These are phyloP conservation scores for Darevskia mixta DNA, from an alignment of 2,797 vertebrate genomes.

Conservation along the genomic window DNA sequence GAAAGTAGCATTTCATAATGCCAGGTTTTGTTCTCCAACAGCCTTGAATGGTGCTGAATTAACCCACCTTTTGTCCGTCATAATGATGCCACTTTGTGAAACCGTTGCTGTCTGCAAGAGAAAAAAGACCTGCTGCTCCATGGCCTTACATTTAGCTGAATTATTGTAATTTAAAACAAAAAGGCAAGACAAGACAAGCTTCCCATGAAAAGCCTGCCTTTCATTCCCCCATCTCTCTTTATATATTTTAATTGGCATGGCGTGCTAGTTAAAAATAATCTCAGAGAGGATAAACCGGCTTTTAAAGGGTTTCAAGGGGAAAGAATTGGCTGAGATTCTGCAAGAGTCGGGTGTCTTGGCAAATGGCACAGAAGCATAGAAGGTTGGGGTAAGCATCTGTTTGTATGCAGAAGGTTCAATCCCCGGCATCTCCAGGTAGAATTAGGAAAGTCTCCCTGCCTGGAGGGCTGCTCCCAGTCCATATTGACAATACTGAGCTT, in stretches of 20 bases:
- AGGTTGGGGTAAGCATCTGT: too few species aligned
- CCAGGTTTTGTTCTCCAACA: accelerated
- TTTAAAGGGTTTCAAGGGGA: not conserved
- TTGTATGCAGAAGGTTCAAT: too few species aligned
- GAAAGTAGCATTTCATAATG: accelerated
- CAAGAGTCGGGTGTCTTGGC: too few species aligned
- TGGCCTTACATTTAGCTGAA: not conserved
- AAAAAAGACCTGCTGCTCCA: accelerated
- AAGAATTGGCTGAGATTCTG: not conserved
- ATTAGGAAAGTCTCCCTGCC: too few species aligned
- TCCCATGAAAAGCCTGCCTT: accelerated
- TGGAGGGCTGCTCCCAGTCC: too few species aligned
- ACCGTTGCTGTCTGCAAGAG: accelerated
- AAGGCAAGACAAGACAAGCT: not conserved
- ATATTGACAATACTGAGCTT: too few species aligned
- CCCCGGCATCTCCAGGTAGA: too few species aligned
- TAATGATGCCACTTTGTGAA: not conserved
- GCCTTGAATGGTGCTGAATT: not conserved
- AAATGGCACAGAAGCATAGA: too few species aligned
- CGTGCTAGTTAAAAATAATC: not conserved
- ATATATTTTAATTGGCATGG: accelerated
- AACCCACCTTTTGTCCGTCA: accelerated
- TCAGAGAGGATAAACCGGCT: accelerated
- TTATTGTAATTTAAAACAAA: not conserved
- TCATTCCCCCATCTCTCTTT: not conserved